Evolutionary conservation across 92 coral and sea anemone species (phyloP).

Genomic region (Paragorgia papillata): DNA sequence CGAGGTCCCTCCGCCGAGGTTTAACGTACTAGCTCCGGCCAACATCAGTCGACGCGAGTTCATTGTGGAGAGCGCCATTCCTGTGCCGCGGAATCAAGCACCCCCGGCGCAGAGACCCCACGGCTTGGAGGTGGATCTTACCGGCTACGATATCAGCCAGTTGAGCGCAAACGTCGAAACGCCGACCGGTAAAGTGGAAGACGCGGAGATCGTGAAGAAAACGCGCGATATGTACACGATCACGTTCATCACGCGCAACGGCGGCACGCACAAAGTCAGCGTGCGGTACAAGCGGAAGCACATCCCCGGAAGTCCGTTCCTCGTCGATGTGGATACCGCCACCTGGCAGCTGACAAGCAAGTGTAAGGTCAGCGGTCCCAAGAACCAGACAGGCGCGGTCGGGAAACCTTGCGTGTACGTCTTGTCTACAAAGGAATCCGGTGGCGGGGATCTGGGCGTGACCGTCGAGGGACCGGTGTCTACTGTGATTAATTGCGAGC

Average conservation of each 20-base stretch:
- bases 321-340: slow-evolving; percentile 97
- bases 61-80: slow-evolving; percentile 53
- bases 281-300: slow-evolving; percentile 81
- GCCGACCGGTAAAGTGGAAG: slow-evolving; percentile 85
- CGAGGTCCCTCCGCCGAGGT: slow-evolving; percentile 19
- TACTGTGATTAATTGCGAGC: slow-evolving; percentile 91
- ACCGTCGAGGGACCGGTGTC: slow-evolving; percentile 97
- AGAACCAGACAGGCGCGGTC: slow-evolving; percentile 90
- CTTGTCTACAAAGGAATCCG: slow-evolving; percentile 96
- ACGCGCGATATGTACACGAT: slow-evolving; percentile 87
- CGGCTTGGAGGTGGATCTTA: slow-evolving; percentile 93
- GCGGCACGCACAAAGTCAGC: slow-evolving; percentile 95
- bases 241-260: slow-evolving; percentile 89
- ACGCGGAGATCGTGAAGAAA: slow-evolving; percentile 89
- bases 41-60: slow-evolving; percentile 40
- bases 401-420: slow-evolving; percentile 87
- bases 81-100: slow-evolving; percentile 80
- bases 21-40: slow-evolving; percentile 22
- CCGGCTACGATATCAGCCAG: slow-evolving; percentile 88
- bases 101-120: slow-evolving; percentile 87
- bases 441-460: slow-evolving; percentile 97
- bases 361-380: slow-evolving; percentile 93
- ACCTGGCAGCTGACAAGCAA: slow-evolving; percentile 93
- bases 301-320: slow-evolving; percentile 96
- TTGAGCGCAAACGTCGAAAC: slow-evolving; percentile 88